Base-by-base conservation (phyloP, 2,113 vertebrate species). In the Stigmatopora nigra region DNA sequence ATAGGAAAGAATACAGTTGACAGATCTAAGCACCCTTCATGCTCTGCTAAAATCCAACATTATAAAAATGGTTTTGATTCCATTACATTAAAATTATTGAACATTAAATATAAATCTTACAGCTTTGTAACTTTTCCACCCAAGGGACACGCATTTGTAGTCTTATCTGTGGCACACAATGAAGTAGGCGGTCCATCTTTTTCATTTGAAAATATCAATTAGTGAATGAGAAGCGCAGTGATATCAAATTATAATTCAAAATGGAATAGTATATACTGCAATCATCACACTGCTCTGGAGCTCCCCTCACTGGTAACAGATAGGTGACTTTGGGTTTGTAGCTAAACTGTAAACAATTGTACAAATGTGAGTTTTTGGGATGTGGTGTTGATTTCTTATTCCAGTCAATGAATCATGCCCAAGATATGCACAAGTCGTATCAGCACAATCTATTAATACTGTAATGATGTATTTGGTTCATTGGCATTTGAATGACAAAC, bases 251-350 rank as follows among this genome's bases (percentile, higher is more conserved):
- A 36, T 73, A 48, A 16, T 64, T 31, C 65, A 38, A 45, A 64
- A 35, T 62, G 57, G 31, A 41, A 41, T 7, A 68, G 20, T 51
- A 0, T 51, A 0, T 11, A 52, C 17, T 53, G 57, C 19, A 58
- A 41, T 53, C 19, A 22, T 14, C 25, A 5, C 57, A 68, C 64
- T 76, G 61, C 64, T 67, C 72, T 68, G 66, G 71, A 77, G 73
- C 73, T 61, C 82, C 79, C 49, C 75, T 67, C 70, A 65, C 20
- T 78, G 75, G 77, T 61, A 25, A 15, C 48, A 11, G n/a, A 13
- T 19, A 15, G 55, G 8, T 59, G 25, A 67, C 62, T 19, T 22
- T 15, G 16, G 11, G 12, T n/a, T 16, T 16, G 35, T n/a, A 64
- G 5, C n/a, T 64, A 12, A 36, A 8, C n/a, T 22, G 4, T 8